A percentile compares a stretch with the other conserved stretches of the same genome.
These are phyloP conservation scores for Hipposideros larvatus DNA, from an alignment of 2,797 vertebrate species.

Conservation along the genomic window DNA sequence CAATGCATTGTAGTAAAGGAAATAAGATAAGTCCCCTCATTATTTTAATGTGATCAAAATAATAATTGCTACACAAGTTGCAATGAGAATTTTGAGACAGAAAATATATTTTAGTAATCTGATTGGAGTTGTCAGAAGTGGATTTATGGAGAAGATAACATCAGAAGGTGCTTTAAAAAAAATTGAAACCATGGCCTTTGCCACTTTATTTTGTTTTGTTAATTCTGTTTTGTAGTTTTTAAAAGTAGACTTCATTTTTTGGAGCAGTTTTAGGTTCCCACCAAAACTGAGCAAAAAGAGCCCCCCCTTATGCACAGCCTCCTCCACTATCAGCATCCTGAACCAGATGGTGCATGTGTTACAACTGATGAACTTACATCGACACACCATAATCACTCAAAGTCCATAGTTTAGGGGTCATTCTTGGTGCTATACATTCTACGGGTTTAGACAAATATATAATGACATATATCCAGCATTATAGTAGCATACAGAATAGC, in stretches of 20 bases:
- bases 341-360: not conserved
- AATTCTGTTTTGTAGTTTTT: not conserved
- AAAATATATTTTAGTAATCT: constrained; percentile 10
- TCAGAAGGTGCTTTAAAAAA: not conserved
- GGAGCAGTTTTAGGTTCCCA: not conserved
- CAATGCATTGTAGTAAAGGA: not conserved
- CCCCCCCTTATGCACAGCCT: not conserved
- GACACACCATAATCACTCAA: not conserved
- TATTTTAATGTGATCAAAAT: not conserved
- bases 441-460: not conserved
- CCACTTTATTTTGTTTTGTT: not conserved
- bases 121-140: not conserved
- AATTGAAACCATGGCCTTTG: not conserved
- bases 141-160: not conserved
- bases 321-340: too few species aligned
- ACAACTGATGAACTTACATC: not conserved
- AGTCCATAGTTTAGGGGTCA: not conserved
- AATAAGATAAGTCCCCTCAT: not conserved
- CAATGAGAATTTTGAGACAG: not conserved
- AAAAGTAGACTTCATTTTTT: not conserved
- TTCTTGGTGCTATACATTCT: not conserved
- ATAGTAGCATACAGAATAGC: not conserved
- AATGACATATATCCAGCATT: too few species aligned
- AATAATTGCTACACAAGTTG: not conserved
- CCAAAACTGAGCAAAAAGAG: not conserved